A percentile compares a stretch with the other conserved stretches of the same genome.
phyloP scores from a whole-genome alignment of 2,797 vertebrate species.

The Sphenopsis melanotis region DNA sequence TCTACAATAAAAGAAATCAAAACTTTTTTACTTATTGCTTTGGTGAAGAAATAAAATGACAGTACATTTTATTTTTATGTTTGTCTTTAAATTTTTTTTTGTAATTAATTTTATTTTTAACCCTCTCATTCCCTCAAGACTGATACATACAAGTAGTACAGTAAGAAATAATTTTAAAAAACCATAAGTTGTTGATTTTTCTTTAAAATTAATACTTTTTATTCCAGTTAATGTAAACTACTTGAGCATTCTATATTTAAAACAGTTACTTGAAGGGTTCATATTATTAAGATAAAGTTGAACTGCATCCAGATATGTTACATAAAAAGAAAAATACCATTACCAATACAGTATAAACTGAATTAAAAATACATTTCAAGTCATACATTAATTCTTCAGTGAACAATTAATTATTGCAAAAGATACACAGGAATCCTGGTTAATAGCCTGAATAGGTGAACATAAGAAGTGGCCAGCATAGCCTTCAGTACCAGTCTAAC shows the following conservation, averaged over 20 bases:
- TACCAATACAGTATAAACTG: not conserved
- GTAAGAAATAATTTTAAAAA: not conserved
- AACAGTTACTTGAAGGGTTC: not conserved
- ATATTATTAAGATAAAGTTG: not conserved
- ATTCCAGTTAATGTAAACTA: not conserved
- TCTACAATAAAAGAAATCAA: not conserved
- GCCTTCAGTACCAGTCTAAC: not conserved
- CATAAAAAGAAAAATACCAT: not conserved
- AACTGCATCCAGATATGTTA: not conserved
- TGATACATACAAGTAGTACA: not conserved
- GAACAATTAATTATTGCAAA: not conserved
- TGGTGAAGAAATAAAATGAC: not conserved
- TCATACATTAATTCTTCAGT: not conserved
- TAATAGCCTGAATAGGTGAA: not conserved
- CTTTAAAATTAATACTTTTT: not conserved
- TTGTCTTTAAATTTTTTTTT: not conserved
- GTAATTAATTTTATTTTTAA: not conserved
- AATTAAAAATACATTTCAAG: not conserved
- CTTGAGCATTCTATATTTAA: not conserved
- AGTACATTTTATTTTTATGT: not conserved
- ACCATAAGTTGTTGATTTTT: rapidly evolving
- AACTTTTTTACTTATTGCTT: not conserved
- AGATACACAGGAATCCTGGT: not conserved
- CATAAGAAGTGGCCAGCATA: not conserved
- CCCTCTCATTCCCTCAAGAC: not conserved